Percentiles rank a stretch among this genome's conserved stretches.
Conservation (phyloP, 1,140 invertebrate genomes). For the Heliothis subflexa region DNA sequence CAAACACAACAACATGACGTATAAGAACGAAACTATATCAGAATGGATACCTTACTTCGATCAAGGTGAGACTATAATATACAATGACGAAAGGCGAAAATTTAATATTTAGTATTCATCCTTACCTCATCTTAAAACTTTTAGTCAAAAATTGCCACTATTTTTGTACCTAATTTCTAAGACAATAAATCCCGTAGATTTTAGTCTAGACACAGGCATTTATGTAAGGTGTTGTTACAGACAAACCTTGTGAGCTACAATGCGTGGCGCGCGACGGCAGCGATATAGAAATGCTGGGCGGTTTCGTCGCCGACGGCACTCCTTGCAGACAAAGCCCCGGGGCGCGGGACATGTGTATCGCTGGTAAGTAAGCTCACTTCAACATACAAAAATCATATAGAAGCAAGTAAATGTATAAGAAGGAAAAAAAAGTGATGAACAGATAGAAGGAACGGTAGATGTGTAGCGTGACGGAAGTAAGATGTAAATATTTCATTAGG, state of each 20-base stretch:
- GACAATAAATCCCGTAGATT: no score
- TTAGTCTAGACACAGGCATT: no score
- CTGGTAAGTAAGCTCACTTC: constrained; percentile 58
- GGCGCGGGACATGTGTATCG: constrained; percentile 93
- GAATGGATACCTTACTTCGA: constrained; percentile 95
- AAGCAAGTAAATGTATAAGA: no score
- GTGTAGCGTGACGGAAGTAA: no score
- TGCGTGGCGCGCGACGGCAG: constrained; percentile 91
- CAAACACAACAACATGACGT: constrained; percentile 90
- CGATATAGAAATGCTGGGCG: constrained; percentile 90
- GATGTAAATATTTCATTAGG: no score
- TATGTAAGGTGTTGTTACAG: constrained; percentile 76
- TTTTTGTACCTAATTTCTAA: no score
- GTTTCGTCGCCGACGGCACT: constrained; percentile 92
- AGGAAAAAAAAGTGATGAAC: no score
- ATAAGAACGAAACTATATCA: constrained; percentile 90
- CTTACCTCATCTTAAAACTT: no score
- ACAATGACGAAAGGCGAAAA: neutral
- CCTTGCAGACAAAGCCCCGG: constrained; percentile 90
- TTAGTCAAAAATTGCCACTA: no score
- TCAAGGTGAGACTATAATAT: constrained; percentile 88
- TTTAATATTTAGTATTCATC: no score
- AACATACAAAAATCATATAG: neutral
- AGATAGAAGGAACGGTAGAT: no score
- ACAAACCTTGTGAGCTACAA: constrained; percentile 92